phyloP scores from a whole-genome alignment of 2,113 vertebrate genomes.

The Arizona elegans region DNA sequence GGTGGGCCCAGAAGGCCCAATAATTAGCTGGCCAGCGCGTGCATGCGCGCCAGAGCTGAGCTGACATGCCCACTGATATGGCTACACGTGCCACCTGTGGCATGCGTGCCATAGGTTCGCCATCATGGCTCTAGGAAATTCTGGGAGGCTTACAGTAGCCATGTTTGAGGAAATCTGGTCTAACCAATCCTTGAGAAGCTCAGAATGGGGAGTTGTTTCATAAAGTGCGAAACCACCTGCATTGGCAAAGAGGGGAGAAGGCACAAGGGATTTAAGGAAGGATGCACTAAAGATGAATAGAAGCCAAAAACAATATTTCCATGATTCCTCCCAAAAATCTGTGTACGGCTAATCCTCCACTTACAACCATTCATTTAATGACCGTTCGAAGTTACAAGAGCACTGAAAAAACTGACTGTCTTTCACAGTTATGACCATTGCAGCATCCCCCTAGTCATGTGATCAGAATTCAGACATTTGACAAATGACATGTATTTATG shows the following conservation, averaged over 20 bases:
- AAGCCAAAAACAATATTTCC: background rate
- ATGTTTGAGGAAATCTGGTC: background rate
- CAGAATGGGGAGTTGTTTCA: background rate
- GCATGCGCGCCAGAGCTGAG: too few relatives aligned
- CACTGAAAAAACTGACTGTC: too few relatives aligned
- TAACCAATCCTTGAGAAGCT: background rate
- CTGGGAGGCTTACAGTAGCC: background rate
- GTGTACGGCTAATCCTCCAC: too few relatives aligned
- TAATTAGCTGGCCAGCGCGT: too few relatives aligned
- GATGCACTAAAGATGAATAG: slow-evolving; percentile 21
- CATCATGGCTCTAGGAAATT: too few relatives aligned
- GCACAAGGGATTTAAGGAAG: background rate
- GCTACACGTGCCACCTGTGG: too few relatives aligned
- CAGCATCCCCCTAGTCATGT: background rate
- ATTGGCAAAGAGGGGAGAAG: background rate
- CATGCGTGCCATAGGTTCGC: too few relatives aligned
- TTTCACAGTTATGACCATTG: background rate
- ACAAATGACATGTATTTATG: too few relatives aligned
- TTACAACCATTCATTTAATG: too few relatives aligned
- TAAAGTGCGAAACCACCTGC: background rate
- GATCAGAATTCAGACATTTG: background rate
- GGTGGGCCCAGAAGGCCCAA: too few relatives aligned
- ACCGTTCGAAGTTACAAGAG: too few relatives aligned
- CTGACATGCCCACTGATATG: too few relatives aligned
- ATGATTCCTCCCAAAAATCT: background rate